phyloP scores from a whole-genome alignment of 2,797 vertebrate species.

The Pipistrellus pygmaeus region DNA sequence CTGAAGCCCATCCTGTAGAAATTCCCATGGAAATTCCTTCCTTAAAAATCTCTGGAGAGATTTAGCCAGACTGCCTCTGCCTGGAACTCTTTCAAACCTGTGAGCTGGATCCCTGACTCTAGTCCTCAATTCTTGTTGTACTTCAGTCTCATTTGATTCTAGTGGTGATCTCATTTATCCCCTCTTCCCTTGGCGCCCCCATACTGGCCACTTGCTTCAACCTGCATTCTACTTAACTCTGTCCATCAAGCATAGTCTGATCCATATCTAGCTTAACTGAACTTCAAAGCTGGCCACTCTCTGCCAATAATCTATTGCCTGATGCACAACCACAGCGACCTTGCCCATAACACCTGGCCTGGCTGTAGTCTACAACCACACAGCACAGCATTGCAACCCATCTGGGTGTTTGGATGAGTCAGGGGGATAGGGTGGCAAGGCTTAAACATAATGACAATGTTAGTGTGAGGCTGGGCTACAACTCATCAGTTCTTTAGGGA shows the following conservation, averaged over 20 bases:
- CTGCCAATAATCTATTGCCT: neutral
- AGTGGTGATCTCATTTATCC: neutral
- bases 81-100: neutral
- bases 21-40: neutral
- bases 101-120: neutral
- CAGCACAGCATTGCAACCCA: neutral
- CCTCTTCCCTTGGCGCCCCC: rapidly evolving
- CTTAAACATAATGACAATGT: neutral
- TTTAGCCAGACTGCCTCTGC: too few relatives aligned
- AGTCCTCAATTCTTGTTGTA: neutral
- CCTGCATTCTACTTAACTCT: neutral
- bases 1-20: neutral
- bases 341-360: neutral
- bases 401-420: neutral
- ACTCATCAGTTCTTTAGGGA: neutral
- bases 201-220: neutral
- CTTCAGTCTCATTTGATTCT: neutral
- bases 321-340: neutral
- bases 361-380: neutral
- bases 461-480: neutral
- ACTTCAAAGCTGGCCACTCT: neutral
- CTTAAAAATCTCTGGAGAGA: neutral
- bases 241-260: neutral
- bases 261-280: neutral
- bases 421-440: rapidly evolving